Base-by-base conservation (phyloP, 2,797 vertebrate genomes). In the Hippopotamyrus pictus region DNA sequence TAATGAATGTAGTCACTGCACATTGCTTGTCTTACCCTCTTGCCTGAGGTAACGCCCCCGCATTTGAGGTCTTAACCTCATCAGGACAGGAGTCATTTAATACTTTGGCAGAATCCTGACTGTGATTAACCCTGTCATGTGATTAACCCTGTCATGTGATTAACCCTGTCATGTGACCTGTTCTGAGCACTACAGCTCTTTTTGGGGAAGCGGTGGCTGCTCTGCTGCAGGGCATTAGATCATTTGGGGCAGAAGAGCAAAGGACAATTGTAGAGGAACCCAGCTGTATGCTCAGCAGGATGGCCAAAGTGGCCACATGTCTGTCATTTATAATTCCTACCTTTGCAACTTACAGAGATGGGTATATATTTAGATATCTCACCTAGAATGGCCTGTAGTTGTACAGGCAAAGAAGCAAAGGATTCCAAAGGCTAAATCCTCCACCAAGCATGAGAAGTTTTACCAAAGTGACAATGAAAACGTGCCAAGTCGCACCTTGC, bases 61-160 rank as follows among this genome's bases (percentile, higher is more conserved):
- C 51, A 54, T 86, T 41, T 41, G 22, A 86, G 85, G 51, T 57
- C 85, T 57, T 57, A 57, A 54, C 51, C 51, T 57, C 11, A 5
- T n/a, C 12, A 29, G 51, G 51, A 33, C 25, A 86, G 51, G 50
- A 86, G 50, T 57, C 85, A 86, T 86, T 48, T 86, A 50, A 54
- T 57, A 86, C 85, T 54, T 51, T 33, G 50, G 51, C 51, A 33
- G 51, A 86, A 33, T 86, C 51, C 50, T 86, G 85, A 57, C 44
- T 37, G 84, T 53, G 84, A 53, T 86, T 86, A 86, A 86, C 50
- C 84, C 84, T 11, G 29, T 54, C 50, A 86, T 86, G 85, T 86
- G 84, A 86, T 86, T 86, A 86, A 86, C 50, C 84, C 50, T 9
- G 25, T 53, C 48, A 86, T 86, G 83, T 86, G 84, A 86, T 86